Conservation (phyloP, 2,888 invertebrate genomes). For the Brachyptera risi region DNA sequence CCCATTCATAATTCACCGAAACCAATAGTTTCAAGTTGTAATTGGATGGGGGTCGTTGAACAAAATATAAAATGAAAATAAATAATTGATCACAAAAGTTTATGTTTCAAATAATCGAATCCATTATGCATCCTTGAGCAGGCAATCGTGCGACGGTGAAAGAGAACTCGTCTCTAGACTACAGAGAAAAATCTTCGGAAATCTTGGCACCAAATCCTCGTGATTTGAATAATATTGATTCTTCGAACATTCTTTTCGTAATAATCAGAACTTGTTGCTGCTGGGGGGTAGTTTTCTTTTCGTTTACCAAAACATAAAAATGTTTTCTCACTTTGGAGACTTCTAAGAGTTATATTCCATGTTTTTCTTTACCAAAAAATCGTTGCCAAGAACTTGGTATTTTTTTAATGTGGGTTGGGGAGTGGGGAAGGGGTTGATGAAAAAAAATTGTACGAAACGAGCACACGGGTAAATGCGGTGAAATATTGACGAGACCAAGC, state of each 20-base stretch:
- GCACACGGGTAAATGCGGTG: background rate
- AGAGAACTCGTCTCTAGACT: background rate
- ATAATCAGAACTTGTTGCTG: background rate
- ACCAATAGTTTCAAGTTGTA: too few relatives aligned
- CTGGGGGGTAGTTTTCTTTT: background rate
- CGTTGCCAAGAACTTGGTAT: too few relatives aligned
- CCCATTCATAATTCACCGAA: too few relatives aligned
- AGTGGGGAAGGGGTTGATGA: too few relatives aligned
- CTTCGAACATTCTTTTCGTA: background rate
- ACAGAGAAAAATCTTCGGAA: background rate
- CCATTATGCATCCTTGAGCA: too few relatives aligned
- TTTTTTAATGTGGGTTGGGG: too few relatives aligned
- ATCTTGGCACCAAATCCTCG: background rate
- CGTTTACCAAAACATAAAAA: background rate
- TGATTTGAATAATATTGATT: background rate
- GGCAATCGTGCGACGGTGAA: too few relatives aligned
- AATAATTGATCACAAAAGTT: too few relatives aligned
- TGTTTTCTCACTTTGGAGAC: background rate
- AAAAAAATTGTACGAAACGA: background rate
- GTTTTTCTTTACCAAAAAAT: background rate
- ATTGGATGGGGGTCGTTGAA: too few relatives aligned
- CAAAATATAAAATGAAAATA: too few relatives aligned
- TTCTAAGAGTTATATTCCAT: background rate
- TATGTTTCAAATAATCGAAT: too few relatives aligned
- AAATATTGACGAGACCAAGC: slow-evolving; percentile 12